phyloP scores from a whole-genome alignment of 2,797 vertebrate genomes.

The Tarsius wallacei region DNA sequence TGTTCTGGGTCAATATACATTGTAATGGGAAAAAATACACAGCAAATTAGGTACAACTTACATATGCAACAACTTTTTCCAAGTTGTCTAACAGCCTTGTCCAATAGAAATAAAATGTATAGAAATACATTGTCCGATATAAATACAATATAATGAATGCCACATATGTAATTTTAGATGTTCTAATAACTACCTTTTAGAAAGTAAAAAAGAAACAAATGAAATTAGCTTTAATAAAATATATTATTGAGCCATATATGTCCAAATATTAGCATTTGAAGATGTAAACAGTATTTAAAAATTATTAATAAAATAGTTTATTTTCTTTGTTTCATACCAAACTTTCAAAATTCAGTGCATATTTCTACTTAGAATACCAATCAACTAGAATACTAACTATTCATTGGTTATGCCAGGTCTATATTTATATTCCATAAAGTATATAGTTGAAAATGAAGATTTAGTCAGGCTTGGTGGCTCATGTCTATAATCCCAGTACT shows the following conservation, averaged over 20 bases:
- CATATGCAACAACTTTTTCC: not conserved
- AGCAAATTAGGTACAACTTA: not conserved
- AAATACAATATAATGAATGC: not conserved
- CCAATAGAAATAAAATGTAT: not conserved
- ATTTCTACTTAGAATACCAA: not conserved
- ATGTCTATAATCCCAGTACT: too few species aligned
- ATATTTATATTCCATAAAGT: not conserved
- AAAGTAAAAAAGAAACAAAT: not conserved
- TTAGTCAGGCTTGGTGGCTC: too few species aligned
- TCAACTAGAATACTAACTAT: not conserved
- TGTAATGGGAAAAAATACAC: conserved; percentile 7
- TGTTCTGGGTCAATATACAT: not conserved
- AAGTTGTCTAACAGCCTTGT: not conserved
- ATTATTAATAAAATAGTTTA: not conserved
- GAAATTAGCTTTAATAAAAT: not conserved
- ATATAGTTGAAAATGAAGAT: not conserved
- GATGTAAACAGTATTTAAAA: conserved; percentile 1
- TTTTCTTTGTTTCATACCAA: not conserved
- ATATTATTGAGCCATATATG: conserved; percentile 6
- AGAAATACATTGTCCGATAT: too few species aligned
- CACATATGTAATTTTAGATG: not conserved
- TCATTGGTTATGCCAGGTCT: not conserved
- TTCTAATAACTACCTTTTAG: not conserved
- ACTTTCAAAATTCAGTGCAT: conserved; percentile 1
- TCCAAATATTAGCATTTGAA: conserved; percentile 35